phyloP scores from a whole-genome alignment of 1,140 invertebrate species.

The Hydropsyche tenuis region DNA sequence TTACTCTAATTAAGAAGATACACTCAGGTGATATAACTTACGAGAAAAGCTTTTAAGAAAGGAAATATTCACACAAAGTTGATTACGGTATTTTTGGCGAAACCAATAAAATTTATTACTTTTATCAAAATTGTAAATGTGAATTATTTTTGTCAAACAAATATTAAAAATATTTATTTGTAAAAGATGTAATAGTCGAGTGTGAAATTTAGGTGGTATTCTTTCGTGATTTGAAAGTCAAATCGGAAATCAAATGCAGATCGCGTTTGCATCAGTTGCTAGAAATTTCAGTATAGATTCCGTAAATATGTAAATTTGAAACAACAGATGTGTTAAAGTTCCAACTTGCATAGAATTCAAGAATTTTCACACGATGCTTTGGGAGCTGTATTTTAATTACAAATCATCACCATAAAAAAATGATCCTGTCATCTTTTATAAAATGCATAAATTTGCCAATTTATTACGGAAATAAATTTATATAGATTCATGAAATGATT shows the following conservation, averaged over 20 bases:
- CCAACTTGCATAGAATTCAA: neutral
- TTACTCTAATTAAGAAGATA: slow-evolving; percentile 14
- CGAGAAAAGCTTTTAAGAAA: slow-evolving; percentile 6
- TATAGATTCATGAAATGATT: neutral
- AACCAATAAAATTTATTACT: too few relatives aligned
- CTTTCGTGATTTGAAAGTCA: slow-evolving; percentile 19
- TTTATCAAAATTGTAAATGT: too few relatives aligned
- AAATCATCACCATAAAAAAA: neutral
- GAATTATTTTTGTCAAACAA: too few relatives aligned
- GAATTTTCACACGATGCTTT: too few relatives aligned
- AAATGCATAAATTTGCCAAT: neutral
- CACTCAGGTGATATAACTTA: slow-evolving; percentile 10
- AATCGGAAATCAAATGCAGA: slow-evolving; percentile 31
- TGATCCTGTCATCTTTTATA: neutral
- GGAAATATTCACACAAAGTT: neutral
- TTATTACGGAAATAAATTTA: neutral
- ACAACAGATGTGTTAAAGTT: slow-evolving; percentile 27
- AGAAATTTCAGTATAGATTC: slow-evolving; percentile 26
- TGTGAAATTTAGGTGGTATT: slow-evolving; percentile 9
- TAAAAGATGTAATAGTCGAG: neutral
- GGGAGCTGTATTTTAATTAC: too few relatives aligned
- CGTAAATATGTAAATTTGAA: slow-evolving; percentile 29
- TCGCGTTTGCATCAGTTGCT: slow-evolving; percentile 28
- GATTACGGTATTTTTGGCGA: too few relatives aligned
- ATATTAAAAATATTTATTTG: too few relatives aligned